Evolutionary conservation across 2,113 vertebrate species (phyloP).

Genomic region (Baryphthengus martii): DNA sequence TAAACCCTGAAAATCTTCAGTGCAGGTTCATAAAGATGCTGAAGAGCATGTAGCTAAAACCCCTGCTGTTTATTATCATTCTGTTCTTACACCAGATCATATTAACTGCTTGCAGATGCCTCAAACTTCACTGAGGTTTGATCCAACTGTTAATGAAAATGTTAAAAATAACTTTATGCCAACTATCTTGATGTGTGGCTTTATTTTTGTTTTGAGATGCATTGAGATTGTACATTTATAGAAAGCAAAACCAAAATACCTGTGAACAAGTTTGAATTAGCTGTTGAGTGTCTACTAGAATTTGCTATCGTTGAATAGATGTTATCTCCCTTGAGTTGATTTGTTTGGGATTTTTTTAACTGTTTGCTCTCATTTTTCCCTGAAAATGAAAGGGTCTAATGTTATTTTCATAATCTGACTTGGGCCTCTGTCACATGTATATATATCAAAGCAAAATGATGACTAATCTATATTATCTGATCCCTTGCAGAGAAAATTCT

Average conservation of each 20-base stretch:
- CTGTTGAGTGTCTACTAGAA: neutral
- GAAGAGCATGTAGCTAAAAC: neutral
- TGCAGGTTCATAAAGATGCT: neutral
- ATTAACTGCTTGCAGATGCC: neutral
- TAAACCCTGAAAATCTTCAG: neutral
- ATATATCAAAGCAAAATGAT: neutral
- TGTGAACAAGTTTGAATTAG: neutral
- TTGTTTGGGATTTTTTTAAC: neutral
- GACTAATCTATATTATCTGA: neutral
- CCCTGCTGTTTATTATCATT: neutral
- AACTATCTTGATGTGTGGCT: neutral
- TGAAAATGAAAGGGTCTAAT: neutral
- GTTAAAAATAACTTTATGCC: neutral
- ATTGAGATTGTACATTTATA: rapidly evolving
- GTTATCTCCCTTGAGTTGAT: neutral
- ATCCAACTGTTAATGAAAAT: neutral
- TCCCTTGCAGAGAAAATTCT: neutral
- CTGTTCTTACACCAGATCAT: neutral
- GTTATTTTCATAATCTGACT: neutral
- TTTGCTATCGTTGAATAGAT: neutral
- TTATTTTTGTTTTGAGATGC: neutral
- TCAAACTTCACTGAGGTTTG: neutral
- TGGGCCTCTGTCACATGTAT: neutral
- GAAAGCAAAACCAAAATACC: neutral
- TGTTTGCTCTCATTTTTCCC: neutral